A percentile compares a stretch with the other conserved stretches of the same genome.
Evolutionary conservation across 2,113 vertebrate genomes (phyloP).

Genomic region (Tylochromis polylepis): DNA sequence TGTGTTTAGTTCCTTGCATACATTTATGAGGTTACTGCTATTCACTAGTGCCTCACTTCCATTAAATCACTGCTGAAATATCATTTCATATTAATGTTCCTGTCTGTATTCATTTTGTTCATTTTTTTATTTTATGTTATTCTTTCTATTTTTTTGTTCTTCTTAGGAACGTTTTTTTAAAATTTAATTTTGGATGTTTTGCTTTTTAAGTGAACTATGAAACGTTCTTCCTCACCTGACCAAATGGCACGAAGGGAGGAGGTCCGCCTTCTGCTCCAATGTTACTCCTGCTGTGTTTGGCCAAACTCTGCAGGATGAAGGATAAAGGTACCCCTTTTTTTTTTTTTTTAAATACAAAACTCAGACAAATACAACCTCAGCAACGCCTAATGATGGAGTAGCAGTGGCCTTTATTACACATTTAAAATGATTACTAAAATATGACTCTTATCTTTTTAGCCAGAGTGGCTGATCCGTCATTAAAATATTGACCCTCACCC

Average conservation of each 20-base stretch:
- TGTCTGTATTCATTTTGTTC: background rate
- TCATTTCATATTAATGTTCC: background rate
- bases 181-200: background rate
- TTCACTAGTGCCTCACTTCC: background rate
- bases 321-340: background rate
- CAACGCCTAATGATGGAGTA: background rate
- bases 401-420: background rate
- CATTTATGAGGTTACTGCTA: background rate
- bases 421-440: background rate
- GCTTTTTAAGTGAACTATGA: background rate
- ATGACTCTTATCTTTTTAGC: background rate
- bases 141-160: background rate
- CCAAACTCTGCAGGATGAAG: conserved; percentile 81
- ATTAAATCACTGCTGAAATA: background rate
- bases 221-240: conserved; percentile 80
- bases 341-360: background rate
- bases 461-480: background rate
- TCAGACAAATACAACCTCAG: background rate
- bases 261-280: conserved; percentile 95
- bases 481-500: conserved; percentile 77
- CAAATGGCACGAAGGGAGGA: conserved; percentile 96
- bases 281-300: conserved; percentile 92
- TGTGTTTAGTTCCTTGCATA: background rate
- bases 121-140: background rate
- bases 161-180: background rate